These are phyloP conservation scores for Monochamus saltuarius DNA, from an alignment of 1,140 invertebrate genomes.

Conservation along the genomic window DNA sequence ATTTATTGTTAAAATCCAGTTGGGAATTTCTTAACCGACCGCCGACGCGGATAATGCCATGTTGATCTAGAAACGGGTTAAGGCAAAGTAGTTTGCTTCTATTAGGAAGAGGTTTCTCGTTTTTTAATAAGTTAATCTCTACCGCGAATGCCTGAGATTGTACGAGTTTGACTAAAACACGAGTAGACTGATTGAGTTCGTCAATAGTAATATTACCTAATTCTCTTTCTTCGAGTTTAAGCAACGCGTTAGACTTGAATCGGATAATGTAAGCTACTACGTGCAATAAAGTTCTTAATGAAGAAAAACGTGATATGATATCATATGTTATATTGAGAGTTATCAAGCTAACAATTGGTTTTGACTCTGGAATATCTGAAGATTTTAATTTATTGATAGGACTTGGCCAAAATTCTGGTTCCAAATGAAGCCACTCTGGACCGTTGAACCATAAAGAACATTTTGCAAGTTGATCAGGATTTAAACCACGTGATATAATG, in stretches of 20 bases:
- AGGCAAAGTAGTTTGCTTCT: conserved; percentile 23
- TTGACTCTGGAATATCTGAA: conserved; percentile 2
- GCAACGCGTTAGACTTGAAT: not conserved
- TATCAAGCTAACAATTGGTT: not conserved
- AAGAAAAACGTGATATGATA: not conserved
- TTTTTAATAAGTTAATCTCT: conserved; percentile 1
- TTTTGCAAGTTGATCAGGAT: conserved; percentile 2
- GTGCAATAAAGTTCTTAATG: not conserved
- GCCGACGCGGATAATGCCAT: conserved; percentile 26
- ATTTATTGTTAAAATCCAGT: no score
- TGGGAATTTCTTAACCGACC: conserved; percentile 29
- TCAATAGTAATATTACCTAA: conserved; percentile 1
- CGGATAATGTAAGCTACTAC: conserved; percentile 7
- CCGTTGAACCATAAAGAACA: not conserved
- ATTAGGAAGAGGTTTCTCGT: not conserved
- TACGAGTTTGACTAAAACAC: conserved; percentile 6
- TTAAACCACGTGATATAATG: conserved; percentile 37
- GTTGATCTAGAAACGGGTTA: conserved; percentile 25
- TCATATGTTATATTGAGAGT: not conserved
- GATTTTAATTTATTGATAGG: not conserved
- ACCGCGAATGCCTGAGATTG: conserved; percentile 1
- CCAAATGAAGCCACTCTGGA: not conserved
- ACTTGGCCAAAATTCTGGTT: not conserved
- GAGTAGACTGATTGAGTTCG: not conserved
- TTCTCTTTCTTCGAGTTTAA: conserved; percentile 2